Conservation (phyloP, 2,113 vertebrate species). For the Melozone crissalis region DNA sequence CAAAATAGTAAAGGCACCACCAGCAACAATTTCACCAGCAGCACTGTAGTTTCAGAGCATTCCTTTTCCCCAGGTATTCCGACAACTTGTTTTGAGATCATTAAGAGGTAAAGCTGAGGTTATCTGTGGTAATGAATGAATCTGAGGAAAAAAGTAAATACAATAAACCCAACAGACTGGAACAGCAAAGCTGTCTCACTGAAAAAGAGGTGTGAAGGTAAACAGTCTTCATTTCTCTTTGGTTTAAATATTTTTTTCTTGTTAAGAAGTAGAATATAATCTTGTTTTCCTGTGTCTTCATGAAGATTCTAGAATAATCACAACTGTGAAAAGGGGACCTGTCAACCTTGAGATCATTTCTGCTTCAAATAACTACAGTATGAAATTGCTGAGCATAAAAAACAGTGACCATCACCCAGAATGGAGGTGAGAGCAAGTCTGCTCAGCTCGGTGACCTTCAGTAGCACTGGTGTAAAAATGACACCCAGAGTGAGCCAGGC, state of each 20-base stretch:
- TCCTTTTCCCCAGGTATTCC: not conserved
- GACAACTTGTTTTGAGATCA: not conserved
- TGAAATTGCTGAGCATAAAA: not conserved
- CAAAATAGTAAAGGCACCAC: not conserved
- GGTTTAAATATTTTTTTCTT: not conserved
- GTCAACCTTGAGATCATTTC: not conserved
- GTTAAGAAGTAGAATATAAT: not conserved
- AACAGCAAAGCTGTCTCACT: not conserved
- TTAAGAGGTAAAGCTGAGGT: not conserved
- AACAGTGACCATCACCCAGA: accelerated
- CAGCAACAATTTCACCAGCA: not conserved
- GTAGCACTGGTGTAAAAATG: not conserved
- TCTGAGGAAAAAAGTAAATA: not conserved
- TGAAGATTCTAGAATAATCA: not conserved
- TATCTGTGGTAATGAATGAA: conserved; percentile 15
- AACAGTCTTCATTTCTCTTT: not conserved
- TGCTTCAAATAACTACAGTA: not conserved
- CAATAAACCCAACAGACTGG: not conserved
- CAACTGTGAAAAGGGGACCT: not conserved
- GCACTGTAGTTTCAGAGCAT: not conserved
- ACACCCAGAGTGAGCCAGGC: not conserved
- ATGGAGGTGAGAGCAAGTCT: not conserved
- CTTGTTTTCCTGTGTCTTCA: not conserved
- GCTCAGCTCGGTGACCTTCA: not conserved
- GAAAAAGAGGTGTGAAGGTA: not conserved